Evolutionary conservation across 2,797 vertebrate species (phyloP).

Genomic region (Vespertilio murinus): DNA sequence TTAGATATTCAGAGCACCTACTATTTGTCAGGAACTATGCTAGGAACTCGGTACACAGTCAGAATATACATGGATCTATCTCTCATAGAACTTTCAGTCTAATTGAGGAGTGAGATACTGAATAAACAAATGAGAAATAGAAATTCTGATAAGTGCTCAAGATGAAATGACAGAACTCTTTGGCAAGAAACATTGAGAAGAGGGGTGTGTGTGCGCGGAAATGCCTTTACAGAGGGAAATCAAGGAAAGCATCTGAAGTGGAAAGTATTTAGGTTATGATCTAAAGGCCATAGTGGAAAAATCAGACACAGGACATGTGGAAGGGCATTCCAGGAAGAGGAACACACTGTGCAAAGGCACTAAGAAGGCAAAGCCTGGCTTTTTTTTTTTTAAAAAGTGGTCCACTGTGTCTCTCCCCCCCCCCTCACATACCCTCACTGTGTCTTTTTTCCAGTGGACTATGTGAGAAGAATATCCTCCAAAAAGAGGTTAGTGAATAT

Average conservation of each 20-base stretch:
- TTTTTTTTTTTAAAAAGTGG: neutral
- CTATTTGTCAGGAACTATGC: neutral
- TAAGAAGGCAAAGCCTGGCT: neutral
- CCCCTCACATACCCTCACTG: no score
- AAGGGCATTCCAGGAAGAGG: neutral
- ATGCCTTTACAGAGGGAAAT: neutral
- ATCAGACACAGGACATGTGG: neutral
- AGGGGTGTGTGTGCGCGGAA: no score
- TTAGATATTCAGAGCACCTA: neutral
- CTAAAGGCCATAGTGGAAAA: neutral
- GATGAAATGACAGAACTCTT: neutral
- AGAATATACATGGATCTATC: neutral
- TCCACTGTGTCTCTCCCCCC: neutral
- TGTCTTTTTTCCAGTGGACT: neutral
- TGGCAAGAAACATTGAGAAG: neutral
- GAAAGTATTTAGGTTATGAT: neutral
- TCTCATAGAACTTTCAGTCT: neutral
- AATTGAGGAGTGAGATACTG: neutral
- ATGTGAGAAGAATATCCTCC: neutral
- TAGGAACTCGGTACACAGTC: neutral
- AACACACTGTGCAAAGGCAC: neutral
- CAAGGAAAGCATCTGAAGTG: neutral
- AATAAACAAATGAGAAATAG: constrained; percentile 38
- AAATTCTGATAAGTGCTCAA: neutral
- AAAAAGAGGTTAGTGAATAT: neutral